Evolutionary conservation across 2,113 vertebrate species (phyloP).

Genomic region (Nestor notabilis): DNA sequence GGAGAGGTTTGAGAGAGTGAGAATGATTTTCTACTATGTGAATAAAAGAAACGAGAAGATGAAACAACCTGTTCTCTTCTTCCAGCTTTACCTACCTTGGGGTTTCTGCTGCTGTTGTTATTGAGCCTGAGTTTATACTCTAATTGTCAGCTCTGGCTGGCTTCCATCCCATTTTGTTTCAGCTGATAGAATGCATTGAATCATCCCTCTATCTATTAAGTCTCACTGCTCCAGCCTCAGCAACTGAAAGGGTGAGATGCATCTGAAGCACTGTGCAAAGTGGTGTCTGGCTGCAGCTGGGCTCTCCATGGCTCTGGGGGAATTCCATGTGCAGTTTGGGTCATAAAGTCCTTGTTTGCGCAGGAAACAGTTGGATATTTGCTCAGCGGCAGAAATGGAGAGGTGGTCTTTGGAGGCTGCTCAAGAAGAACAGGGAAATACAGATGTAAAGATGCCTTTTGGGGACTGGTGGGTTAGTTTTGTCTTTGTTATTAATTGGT

Average conservation of each 20-base stretch:
- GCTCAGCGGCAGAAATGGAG: neutral
- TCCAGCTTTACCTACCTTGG: neutral
- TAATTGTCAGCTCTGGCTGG: neutral
- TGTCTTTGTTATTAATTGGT: neutral
- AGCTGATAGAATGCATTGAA: neutral
- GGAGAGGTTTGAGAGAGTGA: neutral
- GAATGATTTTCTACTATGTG: neutral
- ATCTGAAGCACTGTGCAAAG: neutral
- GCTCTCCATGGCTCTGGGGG: rapidly evolving
- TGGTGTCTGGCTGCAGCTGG: neutral
- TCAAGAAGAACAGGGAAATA: neutral
- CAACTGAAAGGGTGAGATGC: neutral
- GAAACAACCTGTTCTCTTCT: neutral
- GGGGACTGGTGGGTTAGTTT: rapidly evolving
- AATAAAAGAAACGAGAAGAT: neutral
- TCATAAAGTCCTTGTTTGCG: rapidly evolving
- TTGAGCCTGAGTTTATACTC: neutral
- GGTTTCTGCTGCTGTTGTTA: neutral
- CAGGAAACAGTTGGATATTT: rapidly evolving
- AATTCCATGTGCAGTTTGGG: neutral
- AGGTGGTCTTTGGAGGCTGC: neutral
- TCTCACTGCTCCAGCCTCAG: neutral
- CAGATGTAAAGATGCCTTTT: too few relatives aligned
- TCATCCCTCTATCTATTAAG: neutral
- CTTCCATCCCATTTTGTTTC: neutral